Conservation (phyloP, 2,113 vertebrate genomes). For the Python bivittatus region DNA sequence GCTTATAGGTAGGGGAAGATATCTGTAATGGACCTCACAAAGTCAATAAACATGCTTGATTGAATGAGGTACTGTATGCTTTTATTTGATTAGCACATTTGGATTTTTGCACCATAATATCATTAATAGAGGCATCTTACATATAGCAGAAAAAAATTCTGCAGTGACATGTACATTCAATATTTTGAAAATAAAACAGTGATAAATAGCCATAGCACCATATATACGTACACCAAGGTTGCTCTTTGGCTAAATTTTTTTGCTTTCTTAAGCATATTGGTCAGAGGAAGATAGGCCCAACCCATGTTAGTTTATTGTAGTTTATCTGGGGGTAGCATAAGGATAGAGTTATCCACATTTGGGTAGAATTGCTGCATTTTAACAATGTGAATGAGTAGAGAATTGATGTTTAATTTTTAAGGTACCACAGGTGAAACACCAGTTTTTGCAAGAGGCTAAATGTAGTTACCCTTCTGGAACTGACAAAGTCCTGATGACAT, state of each 20-base stretch:
- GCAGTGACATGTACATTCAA: conserved; percentile 12
- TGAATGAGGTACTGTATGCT: conserved; percentile 20
- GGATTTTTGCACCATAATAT: conserved; percentile 13
- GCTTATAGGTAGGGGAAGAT: neutral
- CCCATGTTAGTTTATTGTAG: neutral
- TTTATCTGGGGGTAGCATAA: neutral
- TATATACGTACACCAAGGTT: neutral
- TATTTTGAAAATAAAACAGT: neutral
- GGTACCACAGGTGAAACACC: neutral
- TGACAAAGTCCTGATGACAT: neutral
- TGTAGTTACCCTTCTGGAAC: neutral
- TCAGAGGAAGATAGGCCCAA: neutral
- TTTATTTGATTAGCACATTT: conserved; percentile 31
- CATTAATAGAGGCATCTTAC: conserved; percentile 6
- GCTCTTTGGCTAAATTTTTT: neutral
- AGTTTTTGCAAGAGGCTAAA: neutral
- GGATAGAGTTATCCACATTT: neutral
- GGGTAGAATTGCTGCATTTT: neutral
- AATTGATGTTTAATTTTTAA: neutral
- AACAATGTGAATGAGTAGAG: neutral
- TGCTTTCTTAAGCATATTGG: neutral
- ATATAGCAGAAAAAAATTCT: neutral
- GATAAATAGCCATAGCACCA: neutral
- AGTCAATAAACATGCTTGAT: neutral
- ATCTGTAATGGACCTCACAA: neutral